Evolutionary conservation across 2,113 vertebrate species (phyloP).

Genomic region (Illadopsis cleaveri): DNA sequence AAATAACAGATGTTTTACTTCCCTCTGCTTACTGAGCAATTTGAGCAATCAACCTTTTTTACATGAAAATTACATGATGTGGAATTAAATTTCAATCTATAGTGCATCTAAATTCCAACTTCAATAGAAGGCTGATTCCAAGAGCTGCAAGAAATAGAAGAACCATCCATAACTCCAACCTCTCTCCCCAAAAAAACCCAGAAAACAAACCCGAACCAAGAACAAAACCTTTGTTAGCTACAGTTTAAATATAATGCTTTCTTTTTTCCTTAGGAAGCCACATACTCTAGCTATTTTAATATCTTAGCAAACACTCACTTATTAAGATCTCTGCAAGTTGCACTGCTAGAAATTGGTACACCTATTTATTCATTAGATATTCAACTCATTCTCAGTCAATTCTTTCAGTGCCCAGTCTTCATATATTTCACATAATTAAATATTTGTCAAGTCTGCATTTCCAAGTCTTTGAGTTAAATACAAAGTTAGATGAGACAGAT

Average conservation of each 20-base stretch:
- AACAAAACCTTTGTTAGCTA: not conserved
- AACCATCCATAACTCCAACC: not conserved
- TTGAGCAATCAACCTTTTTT: slow-evolving; percentile 14
- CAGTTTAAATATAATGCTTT: not conserved
- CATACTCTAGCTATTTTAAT: not conserved
- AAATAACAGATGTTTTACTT: slow-evolving; percentile 36
- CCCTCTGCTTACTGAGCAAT: not conserved
- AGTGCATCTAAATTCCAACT: not conserved
- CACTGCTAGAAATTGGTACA: not conserved
- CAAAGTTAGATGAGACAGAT: not conserved
- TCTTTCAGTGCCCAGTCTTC: not conserved
- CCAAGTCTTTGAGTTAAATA: not conserved
- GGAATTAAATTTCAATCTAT: slow-evolving; percentile 42
- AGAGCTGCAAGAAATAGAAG: not conserved
- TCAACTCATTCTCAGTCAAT: not conserved
- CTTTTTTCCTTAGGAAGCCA: not conserved
- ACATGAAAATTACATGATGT: slow-evolving; percentile 7
- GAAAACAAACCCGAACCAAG: not conserved
- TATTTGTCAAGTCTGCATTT: not conserved
- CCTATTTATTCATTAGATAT: slow-evolving; percentile 17
- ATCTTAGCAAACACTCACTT: not conserved
- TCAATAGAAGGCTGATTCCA: not conserved
- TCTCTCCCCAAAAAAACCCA: accelerated
- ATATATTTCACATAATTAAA: not conserved
- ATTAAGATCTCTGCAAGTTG: not conserved